Percentiles rank a stretch among this genome's conserved stretches.
Evolutionary conservation across 2,113 vertebrate genomes (phyloP).

Genomic region (Polypterus bichir): DNA sequence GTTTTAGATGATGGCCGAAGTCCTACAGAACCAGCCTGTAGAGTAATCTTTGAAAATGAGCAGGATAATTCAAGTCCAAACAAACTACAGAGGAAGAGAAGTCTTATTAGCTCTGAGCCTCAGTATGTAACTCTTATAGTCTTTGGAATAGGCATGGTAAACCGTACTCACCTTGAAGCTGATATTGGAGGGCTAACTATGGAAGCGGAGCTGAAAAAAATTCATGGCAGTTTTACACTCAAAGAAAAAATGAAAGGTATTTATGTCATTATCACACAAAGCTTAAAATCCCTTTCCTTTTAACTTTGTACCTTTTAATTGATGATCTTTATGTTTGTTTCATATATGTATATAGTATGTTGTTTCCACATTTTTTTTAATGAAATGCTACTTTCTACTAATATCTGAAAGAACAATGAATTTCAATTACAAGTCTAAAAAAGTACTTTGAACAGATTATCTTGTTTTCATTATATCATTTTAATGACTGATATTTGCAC

Average conservation of each 20-base stretch:
- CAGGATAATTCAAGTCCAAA: conserved; percentile 58
- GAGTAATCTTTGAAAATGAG: conserved; percentile 85
- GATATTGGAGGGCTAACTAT: conserved; percentile 94
- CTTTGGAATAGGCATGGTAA: conserved; percentile 95
- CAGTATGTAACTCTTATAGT: conserved; percentile 91
- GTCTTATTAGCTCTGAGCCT: conserved; percentile 71
- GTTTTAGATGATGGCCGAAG: conserved; percentile 55
- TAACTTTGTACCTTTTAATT: not conserved
- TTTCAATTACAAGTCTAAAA: too few species aligned
- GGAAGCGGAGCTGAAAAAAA: conserved; percentile 93
- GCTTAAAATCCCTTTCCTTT: not conserved
- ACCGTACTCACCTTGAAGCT: conserved; percentile 88
- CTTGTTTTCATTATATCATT: too few species aligned
- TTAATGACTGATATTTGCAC: too few species aligned
- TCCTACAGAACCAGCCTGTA: conserved; percentile 68
- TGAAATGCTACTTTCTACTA: too few species aligned
- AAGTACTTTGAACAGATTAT: too few species aligned
- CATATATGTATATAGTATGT: too few species aligned
- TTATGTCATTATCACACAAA: not conserved
- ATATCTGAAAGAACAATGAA: too few species aligned
- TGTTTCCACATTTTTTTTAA: too few species aligned
- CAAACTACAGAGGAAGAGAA: conserved; percentile 64
- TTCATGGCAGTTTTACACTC: conserved; percentile 91
- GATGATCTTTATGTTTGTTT: too few species aligned
- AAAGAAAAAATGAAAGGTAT: conserved; percentile 98